Base-by-base conservation (phyloP, 1,140 invertebrate species). In the Solen grandis region DNA sequence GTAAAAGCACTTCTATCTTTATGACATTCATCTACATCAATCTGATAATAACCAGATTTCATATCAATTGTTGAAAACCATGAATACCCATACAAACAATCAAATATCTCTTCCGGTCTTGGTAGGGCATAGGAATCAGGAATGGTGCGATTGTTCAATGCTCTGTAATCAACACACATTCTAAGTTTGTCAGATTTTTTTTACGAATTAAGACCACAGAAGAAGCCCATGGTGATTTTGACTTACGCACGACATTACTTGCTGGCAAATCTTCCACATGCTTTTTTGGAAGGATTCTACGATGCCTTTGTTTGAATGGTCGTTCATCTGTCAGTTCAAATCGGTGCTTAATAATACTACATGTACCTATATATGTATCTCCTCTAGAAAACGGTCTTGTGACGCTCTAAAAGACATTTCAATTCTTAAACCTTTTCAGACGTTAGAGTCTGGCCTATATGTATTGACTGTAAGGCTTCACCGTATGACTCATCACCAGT, bases 121-220 rank as follows among this genome's bases (percentile, higher is more conserved):
- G 22, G 8, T 22, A 59, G 25, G 25, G 55, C 22, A 22, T 59
- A 59, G 10, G 22, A n/a, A 22, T 59, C 55, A 13, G 10, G 10
- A 10, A 29, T 59, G 8, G 19, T 59, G 27, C 55, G 55, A 10
- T 59, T n/a, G 22, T 59, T 59, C 22, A 59, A 59, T 29, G 27
- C 27, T 22, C 55, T 8, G 27, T 59, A 59, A 22, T 59, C 55
- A n/a, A 59, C 55, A 22, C 55, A 59, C 55, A 59, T 59, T n/a
- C 55, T 10, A 22, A 59, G 27, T 59, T 59, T 59, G 19, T 22
- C 55, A 59, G 55, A 22, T 59, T 59, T 59, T 29, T 59, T 59
- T 59, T n/a, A n/a, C 55, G 10, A 13, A 59, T 8, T 59, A 59
- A 22, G 10, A 59, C 55, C 10, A 59, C 22, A 8, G 19, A 10